Base-by-base conservation (phyloP, 2,888 invertebrate genomes). In the Ferrisia virgata region DNA sequence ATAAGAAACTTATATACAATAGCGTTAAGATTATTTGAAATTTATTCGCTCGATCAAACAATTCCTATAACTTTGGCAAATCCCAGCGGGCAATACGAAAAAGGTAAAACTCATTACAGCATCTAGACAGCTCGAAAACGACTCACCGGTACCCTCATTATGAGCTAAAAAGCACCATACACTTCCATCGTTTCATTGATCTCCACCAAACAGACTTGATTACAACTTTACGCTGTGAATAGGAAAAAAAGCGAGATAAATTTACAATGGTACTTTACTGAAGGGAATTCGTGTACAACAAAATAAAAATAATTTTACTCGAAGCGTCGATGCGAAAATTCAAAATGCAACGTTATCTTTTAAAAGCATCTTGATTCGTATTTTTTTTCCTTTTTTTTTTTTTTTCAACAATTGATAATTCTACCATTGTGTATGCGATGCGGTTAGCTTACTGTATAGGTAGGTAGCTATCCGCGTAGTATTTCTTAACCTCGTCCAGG, bases 131-230 rank as follows among this genome's bases (percentile, higher is more conserved):
- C 36, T 72, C 33, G 72, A 72, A 72, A 72, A 72, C 72, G 72
- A 72, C 72, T 72, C 33, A 72, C 72, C 18, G 72, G 72, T 72
- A 72, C 72, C 72, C 72, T 72, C 72, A 72, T 72, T 72, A 72
- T 72, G 72, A 72, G 72, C 72, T 72, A 72, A 72, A 72, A 72
- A 72, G 72, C 33, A 72, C 72, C 31, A 31, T 33, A 72, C 28
- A 72, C 72, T 72, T 72, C 58, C 58, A 64, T 64, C 58, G 58
- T 64, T 64, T 64, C 58, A 72, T 72, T 72, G 72, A 72, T 72
- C 72, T 72, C 33, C 13, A 31, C 47, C 47, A 33, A 72, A 31
- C 33, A 72, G 33, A 72, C 72, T 72, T 72, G 72, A 72, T 72
- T 72, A 72, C 72, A 72, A 72, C 33, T 72, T 33, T 33, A 72